Conservation (phyloP, 2,113 vertebrate genomes). For the Menura novaehollandiae region DNA sequence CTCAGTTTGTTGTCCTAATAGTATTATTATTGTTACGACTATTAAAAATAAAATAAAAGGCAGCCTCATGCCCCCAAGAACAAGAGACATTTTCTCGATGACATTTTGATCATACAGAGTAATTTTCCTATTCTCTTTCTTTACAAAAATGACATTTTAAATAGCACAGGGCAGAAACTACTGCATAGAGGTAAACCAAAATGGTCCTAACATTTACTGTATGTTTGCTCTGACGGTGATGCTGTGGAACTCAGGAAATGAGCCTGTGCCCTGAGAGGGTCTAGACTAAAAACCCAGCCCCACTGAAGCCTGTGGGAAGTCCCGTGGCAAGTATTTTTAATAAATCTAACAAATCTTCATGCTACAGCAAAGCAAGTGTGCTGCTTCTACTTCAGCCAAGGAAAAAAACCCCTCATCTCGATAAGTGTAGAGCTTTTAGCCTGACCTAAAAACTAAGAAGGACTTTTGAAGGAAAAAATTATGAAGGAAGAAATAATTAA, state of each 20-base stretch:
- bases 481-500: constrained; percentile 17
- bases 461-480: background rate
- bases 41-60: background rate
- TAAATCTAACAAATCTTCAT: background rate
- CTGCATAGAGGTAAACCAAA: background rate
- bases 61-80: background rate
- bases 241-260: background rate
- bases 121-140: background rate
- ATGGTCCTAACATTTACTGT: background rate
- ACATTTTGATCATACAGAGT: background rate
- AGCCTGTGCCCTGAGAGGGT: background rate
- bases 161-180: background rate
- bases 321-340: background rate
- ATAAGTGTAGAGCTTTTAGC: background rate
- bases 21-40: constrained; percentile 15
- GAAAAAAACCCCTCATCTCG: background rate
- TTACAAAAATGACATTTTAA: constrained; percentile 4
- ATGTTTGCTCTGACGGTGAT: background rate
- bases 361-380: background rate
- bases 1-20: constrained; percentile 35
- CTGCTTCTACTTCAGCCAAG: background rate
- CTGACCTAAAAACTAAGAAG: constrained; percentile 7
- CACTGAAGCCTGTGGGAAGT: background rate
- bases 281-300: background rate
- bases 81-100: background rate